Base-by-base conservation (phyloP, 2,888 invertebrate species). In the Monoplex corrugatus region DNA sequence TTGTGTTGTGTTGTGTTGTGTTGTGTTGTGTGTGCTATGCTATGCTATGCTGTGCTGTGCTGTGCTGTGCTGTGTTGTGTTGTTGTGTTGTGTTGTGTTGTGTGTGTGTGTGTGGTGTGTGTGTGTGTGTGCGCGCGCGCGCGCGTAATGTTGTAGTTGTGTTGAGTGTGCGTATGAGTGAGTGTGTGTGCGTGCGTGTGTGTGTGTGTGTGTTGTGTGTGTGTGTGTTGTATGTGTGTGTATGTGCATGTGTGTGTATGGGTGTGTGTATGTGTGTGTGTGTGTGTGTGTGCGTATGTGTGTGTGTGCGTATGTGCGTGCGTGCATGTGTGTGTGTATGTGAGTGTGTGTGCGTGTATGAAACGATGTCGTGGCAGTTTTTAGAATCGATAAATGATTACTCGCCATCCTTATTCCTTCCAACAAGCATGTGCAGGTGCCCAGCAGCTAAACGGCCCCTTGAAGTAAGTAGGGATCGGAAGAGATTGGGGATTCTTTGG, bases 251-350 rank as follows among this genome's bases (percentile, higher is more conserved):
- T 68, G n/a, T 68, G 68, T 68, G 68, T 68, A 5, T 5, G n/a
- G 28, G 68, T 68, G 68, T 68, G 68, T 68, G 68, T 68, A 32
- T 68, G 68, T 68, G 68, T 68, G 68, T 68, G 68, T 68, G 68
- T 68, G 68, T 68, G 68, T 68, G n/a, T 68, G 68, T 68, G 63
- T 0, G 68, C 28, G 57, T 57, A 28, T 57, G 57, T 57, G 57
- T 57, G 57, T 5, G 57, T 57, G 2, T 57, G 57, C 28, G 57
- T 57, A 1, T 2, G 2, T 57, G 57, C 2, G 57, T 57, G 57
- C 28, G 57, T 57, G 57, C 28, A 28, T 57, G 8, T 8, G 16
- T 8, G 8, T 50, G 57, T 57, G 57, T 57, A 10, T 57, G 57
- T 1, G n/a, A n/a, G n/a, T n/a, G 57, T 57, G 57, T 57, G 57